phyloP scores from a whole-genome alignment of 1,140 invertebrate species.

The Rhopalosiphum maidis region DNA sequence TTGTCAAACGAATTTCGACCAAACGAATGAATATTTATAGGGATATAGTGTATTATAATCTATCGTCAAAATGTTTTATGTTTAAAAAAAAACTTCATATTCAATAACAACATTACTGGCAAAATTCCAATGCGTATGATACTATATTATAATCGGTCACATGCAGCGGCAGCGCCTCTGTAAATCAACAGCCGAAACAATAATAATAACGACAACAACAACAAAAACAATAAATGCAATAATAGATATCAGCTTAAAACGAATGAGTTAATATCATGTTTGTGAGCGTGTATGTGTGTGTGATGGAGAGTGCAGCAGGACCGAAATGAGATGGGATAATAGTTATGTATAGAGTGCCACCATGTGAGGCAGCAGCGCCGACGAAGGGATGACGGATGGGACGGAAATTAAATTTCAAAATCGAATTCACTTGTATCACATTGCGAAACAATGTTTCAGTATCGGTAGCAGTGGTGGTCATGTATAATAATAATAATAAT shows the following conservation, averaged over 20 bases:
- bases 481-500: not conserved
- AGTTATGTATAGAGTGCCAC: not conserved
- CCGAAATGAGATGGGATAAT: not conserved
- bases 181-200: slow-evolving; percentile 41
- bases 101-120: not conserved
- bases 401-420: slow-evolving; percentile 57
- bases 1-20: not conserved
- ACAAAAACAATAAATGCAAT: slow-evolving; percentile 12
- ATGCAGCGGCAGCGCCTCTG: not conserved
- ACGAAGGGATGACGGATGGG: not conserved
- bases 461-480: not conserved
- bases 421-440: slow-evolving; percentile 30
- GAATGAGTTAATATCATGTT: not conserved
- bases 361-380: no score
- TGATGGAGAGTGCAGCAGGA: not conserved
- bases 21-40: not conserved
- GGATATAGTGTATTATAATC: not conserved
- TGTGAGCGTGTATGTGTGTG: not conserved
- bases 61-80: not conserved
- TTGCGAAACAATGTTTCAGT: slow-evolving; percentile 2
- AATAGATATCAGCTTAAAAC: slow-evolving; percentile 39
- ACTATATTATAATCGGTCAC: not conserved
- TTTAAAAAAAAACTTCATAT: not conserved
- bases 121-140: not conserved
- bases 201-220: slow-evolving; percentile 15